Base-by-base conservation (phyloP, 2,113 vertebrate species). In the Tautogolabrus adspersus region DNA sequence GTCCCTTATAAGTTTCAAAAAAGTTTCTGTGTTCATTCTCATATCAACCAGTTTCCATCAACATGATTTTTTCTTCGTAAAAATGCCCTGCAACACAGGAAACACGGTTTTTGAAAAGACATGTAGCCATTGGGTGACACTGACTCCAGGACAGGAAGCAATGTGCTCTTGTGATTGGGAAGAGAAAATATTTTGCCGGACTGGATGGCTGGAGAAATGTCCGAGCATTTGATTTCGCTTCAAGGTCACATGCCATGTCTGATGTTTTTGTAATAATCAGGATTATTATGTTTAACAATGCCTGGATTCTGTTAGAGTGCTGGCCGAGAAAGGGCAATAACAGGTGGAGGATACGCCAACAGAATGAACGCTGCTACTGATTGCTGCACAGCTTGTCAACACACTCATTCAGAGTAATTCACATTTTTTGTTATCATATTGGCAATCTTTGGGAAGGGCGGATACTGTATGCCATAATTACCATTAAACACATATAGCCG, bases 161-260 rank as follows among this genome's bases (percentile, higher is more conserved):
- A 89, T 85, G 87, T 90, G 87, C 89, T 82, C 81, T 65, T 69
- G 40, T 61, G 93, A 93, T 88, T 91, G 91, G 85, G 82, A 56
- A 94, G 84, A 90, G 90, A 93, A 94, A 94, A 94, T 90, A 91
- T 93, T 94, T 92, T 80, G 82, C 79, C 89, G 81, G 82, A 90
- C 87, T 87, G 26, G 75, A 83, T 87, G 87, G 84, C 67, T 89
- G 77, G 76, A 90, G 83, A 79, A 86, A 58, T 30, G 75, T 70
- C 75, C 26, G 88, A 78, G 81, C 65, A 67, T 23, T 70, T 18
- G 65, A 77, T 81, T 85, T 72, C 47, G 58, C 16, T 66, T 85
- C 15, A 22, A 56, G 77, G 81, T 71, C 83, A 77, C 22, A 66
- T 59, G 66, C 16, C 0, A 26, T 26, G 52, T 74, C 70, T 78